Conservation (phyloP, 2,888 invertebrate genomes). For the Seira sanloemensis region DNA sequence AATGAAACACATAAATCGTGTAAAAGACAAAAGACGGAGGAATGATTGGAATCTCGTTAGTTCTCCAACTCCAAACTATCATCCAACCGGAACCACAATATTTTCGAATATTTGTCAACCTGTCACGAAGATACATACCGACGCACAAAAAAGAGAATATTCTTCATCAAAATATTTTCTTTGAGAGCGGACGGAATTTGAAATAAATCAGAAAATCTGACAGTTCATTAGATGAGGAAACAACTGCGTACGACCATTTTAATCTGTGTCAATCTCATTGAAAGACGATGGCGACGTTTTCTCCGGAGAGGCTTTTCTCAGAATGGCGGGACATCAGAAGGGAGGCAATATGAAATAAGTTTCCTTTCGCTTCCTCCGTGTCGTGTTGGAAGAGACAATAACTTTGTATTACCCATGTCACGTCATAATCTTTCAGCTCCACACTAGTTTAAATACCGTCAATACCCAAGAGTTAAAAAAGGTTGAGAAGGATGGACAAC, state of each 20-base stretch:
- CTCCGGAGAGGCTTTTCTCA: too few species aligned
- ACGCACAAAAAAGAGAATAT: too few species aligned
- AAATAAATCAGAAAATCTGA: background rate
- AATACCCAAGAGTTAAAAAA: too few species aligned
- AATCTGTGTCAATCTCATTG: too few species aligned
- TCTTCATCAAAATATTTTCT: background rate
- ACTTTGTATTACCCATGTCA: too few species aligned
- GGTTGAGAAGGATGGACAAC: too few species aligned
- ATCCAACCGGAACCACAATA: background rate
- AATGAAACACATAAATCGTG: background rate
- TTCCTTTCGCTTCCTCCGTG: background rate
- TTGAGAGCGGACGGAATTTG: background rate
- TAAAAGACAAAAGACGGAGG: background rate
- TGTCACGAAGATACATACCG: background rate
- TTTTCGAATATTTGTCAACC: background rate
- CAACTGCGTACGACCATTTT: background rate
- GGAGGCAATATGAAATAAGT: background rate
- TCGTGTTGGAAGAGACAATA: background rate
- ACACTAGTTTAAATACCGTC: too few species aligned
- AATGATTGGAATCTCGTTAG: background rate
- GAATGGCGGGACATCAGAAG: background rate
- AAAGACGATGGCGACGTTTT: too few species aligned
- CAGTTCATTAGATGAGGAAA: background rate
- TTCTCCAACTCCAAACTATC: background rate
- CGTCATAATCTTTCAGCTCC: too few species aligned